These are phyloP conservation scores for Echeneis naucrates DNA, from an alignment of 2,797 vertebrate genomes.

Conservation along the genomic window DNA sequence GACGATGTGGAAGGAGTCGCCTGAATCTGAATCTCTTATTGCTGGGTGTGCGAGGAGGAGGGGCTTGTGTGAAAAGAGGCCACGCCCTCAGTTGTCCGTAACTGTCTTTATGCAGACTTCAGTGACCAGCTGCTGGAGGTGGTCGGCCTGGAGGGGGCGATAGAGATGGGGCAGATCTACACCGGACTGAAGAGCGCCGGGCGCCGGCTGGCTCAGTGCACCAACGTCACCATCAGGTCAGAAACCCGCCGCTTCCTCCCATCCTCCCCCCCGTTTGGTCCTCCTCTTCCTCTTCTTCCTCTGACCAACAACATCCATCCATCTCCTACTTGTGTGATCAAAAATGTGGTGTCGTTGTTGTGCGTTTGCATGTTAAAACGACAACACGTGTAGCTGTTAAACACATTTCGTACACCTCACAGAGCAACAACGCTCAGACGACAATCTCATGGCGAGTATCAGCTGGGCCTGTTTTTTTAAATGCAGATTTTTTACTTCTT, in stretches of 20 bases:
- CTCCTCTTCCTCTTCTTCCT: constrained; percentile 5
- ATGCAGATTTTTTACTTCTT: neutral
- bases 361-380: constrained; percentile 40
- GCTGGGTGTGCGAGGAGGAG: too few relatives aligned
- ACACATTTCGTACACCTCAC: neutral
- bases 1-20: too few relatives aligned
- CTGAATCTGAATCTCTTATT: too few relatives aligned
- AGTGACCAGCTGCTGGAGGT: constrained; percentile 89
- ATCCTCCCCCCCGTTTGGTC: too few relatives aligned
- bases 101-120: constrained; percentile 73
- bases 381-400: constrained; percentile 32
- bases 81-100: neutral
- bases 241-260: constrained; percentile 20
- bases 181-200: constrained; percentile 96
- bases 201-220: constrained; percentile 92
- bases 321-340: constrained; percentile 29
- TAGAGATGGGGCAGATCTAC: constrained; percentile 99
- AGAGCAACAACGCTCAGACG: neutral
- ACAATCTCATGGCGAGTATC: neutral
- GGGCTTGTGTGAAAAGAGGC: too few relatives aligned
- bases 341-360: constrained; percentile 60
- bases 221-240: constrained; percentile 93
- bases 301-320: too few relatives aligned
- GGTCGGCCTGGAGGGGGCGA: constrained; percentile 94
- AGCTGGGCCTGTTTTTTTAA: neutral